A percentile compares a stretch with the other conserved stretches of the same genome.
phyloP scores from a whole-genome alignment of 2,113 vertebrate genomes.

The Mola mola region DNA sequence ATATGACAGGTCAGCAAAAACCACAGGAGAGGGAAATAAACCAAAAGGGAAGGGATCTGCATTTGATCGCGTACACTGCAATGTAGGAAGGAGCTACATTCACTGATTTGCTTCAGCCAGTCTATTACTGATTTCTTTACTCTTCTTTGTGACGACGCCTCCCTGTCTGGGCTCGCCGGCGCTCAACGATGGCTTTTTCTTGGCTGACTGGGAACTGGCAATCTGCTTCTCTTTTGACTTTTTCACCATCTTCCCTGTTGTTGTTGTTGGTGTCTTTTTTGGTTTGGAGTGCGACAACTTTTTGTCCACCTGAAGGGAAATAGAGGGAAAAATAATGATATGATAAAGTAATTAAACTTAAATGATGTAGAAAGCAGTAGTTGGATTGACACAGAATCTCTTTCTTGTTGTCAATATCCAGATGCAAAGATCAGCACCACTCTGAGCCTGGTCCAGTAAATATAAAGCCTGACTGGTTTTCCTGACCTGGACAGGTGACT shows the following conservation, averaged over 20 bases:
- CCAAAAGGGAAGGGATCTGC: conserved; percentile 83
- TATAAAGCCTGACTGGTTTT: not conserved
- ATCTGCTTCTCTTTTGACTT: conserved; percentile 95
- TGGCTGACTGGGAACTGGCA: conserved; percentile 84
- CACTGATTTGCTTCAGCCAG: conserved; percentile 98
- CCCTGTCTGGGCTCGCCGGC: conserved; percentile 82
- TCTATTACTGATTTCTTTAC: conserved; percentile 99
- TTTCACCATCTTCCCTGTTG: conserved; percentile 85
- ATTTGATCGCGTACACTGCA: conserved; percentile 65
- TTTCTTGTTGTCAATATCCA: conserved; percentile 9
- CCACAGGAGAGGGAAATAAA: conserved; percentile 51
- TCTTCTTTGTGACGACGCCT: conserved; percentile 88
- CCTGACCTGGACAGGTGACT: not conserved
- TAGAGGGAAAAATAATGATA: conserved; percentile 20
- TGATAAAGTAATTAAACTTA: not conserved
- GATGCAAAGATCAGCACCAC: not conserved
- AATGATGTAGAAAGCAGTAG: not conserved
- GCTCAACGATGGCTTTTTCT: conserved; percentile 87
- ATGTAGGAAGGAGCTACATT: conserved; percentile 74
- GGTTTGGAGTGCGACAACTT: conserved; percentile 89
- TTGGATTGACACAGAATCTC: not conserved
- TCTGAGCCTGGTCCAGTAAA: not conserved
- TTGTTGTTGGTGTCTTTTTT: conserved; percentile 92
- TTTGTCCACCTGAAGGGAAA: conserved; percentile 87
- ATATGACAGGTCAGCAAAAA: conserved; percentile 56